Base-by-base conservation (phyloP, 2,888 invertebrate genomes). In the Catonia carolina region DNA sequence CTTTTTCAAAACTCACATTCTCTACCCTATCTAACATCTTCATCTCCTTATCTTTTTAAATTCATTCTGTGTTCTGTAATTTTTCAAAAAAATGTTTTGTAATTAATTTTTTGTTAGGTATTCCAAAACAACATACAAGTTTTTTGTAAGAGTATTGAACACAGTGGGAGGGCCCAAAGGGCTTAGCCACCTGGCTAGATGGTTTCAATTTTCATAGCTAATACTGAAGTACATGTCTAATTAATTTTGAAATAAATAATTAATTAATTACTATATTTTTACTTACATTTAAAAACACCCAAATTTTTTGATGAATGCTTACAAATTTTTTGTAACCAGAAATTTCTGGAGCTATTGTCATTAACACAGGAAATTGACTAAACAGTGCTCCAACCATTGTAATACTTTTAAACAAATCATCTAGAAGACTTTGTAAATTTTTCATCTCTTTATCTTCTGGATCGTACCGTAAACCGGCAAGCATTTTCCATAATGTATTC, bases 381-480 rank as follows among this genome's bases (percentile, higher is more conserved):
- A 90, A 90, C 0, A 83, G 72, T 1, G 86, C 79, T 0, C 90
- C 90, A 2, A 86, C 83, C 88, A 90, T 90, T 63, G 89, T 89
- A 2, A 89, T 77, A 18, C 83, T 82, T 37, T 81, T 78, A 61
- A 90, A 82, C 7, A 90, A 73, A 62, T 85, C 83, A 20, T 82
- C 82, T 42, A 90, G 74, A 60, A 89, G 77, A 22, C 72, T 75
- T 71, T 89, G 84, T 1, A 90, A 73, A 15, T 80, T 73, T 60
- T 78, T 78, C 69, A 90, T 77, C 65, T 86, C 82, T 27, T 80
- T 75, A 63, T 89, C 86, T 31, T 81, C 83, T 0, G 82, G 79
- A 51, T 80, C 79, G 67, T 87, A 88, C 50, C 88, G 77, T 10
- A 7, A 18, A 1, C 89, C 86, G 4, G 90, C 86, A 79, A 90